A percentile compares a stretch with the other conserved stretches of the same genome.
These are phyloP conservation scores for Sebastiscus albofasciatus DNA, from an alignment of 2,797 vertebrate species.

Conservation along the genomic window DNA sequence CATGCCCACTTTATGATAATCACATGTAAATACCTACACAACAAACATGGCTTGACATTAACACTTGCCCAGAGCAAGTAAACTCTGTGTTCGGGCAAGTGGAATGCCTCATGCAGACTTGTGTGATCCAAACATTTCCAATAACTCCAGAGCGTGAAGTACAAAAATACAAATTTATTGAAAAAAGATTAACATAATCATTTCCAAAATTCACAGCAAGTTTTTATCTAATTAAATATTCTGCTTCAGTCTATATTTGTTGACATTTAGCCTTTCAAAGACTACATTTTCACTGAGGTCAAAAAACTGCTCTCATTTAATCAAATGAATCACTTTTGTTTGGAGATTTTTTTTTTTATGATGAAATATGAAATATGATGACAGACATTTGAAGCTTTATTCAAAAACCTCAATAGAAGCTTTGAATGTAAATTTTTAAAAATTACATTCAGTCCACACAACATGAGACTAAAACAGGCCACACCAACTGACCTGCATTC, in stretches of 20 bases:
- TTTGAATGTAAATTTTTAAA: not conserved
- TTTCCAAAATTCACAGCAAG: not conserved
- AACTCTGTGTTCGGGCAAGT: too few species aligned
- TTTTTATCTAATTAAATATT: not conserved
- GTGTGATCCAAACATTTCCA: too few species aligned
- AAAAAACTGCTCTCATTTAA: not conserved
- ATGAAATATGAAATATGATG: not conserved
- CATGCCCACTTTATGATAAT: too few species aligned
- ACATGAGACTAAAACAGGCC: not conserved
- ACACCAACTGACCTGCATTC: not conserved
- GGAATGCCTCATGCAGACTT: too few species aligned
- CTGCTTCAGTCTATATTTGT: not conserved
- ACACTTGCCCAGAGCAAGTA: too few species aligned
- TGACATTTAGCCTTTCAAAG: not conserved
- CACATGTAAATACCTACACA: too few species aligned
- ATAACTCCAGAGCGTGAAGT: too few species aligned
- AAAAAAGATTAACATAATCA: not conserved
- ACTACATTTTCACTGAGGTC: too few species aligned
- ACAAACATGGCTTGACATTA: too few species aligned
- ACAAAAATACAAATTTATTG: too few species aligned
- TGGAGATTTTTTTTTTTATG: not conserved
- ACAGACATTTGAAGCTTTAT: not conserved
- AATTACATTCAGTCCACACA: not conserved
- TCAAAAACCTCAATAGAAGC: not conserved
- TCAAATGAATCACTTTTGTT: not conserved